These are phyloP conservation scores for Burhinus bistriatus DNA, from an alignment of 2,113 vertebrate genomes.

Conservation along the genomic window DNA sequence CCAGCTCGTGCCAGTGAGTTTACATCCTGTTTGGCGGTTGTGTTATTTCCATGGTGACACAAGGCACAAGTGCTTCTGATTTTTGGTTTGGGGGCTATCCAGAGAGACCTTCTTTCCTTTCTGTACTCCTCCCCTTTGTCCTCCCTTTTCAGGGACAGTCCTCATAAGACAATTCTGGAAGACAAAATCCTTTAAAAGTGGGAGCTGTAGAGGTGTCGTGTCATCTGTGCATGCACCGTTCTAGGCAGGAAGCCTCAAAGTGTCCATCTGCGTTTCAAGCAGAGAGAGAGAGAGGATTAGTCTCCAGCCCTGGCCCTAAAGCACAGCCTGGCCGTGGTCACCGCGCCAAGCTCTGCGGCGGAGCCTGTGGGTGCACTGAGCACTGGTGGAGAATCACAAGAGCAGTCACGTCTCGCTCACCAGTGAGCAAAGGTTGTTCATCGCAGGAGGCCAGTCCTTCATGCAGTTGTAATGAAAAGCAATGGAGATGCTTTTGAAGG, in stretches of 20 bases:
- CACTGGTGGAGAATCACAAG: fast-evolving
- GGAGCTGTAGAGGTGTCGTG: neutral
- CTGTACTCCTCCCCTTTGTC: neutral
- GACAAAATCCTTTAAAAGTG: neutral
- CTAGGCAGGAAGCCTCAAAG: neutral
- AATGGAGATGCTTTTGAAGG: neutral
- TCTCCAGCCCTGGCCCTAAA: neutral
- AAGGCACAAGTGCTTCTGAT: neutral
- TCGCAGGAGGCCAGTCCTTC: neutral
- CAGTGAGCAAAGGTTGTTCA: neutral
- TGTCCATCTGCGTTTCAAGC: neutral
- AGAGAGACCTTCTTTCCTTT: neutral
- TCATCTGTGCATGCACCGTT: neutral
- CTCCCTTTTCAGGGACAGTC: neutral
- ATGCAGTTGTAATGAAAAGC: neutral
- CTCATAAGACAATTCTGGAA: neutral
- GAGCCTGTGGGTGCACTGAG: neutral
- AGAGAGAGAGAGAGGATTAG: neutral
- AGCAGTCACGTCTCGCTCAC: neutral
- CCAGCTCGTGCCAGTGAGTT: neutral
- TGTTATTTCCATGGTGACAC: neutral
- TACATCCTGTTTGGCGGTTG: neutral
- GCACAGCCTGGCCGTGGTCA: neutral
- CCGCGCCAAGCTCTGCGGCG: fast-evolving
- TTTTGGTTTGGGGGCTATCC: neutral